Percentiles rank a stretch among this genome's conserved stretches.
Evolutionary conservation across 2,888 invertebrate species (phyloP).

Genomic region (Tortrix viridana): DNA sequence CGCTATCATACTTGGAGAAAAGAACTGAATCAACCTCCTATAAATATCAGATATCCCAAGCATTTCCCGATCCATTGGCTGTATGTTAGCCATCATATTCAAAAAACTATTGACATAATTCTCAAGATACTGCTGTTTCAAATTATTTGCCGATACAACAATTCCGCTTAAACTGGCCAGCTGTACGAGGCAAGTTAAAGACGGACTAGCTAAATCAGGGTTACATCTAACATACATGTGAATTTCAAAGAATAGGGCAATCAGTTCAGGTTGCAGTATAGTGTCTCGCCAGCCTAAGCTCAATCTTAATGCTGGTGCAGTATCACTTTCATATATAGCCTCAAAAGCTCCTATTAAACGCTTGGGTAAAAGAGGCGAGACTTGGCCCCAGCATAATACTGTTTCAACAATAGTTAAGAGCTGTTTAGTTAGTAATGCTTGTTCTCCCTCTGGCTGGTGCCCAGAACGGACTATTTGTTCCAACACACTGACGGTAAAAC

Average conservation of each 20-base stretch:
- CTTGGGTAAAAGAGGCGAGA: conserved; percentile 87
- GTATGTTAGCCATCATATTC: conserved; percentile 73
- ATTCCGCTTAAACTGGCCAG: conserved; percentile 82
- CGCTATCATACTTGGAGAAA: conserved; percentile 71
- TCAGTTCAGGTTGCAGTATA: conserved; percentile 88
- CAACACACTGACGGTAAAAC: conserved; percentile 74
- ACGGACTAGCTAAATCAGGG: conserved; percentile 90
- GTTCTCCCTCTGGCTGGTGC: conserved; percentile 78
- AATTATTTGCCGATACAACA: conserved; percentile 62
- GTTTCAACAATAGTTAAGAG: conserved; percentile 91
- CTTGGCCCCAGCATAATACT: conserved; percentile 92
- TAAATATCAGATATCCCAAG: conserved; percentile 77
- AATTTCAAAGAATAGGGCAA: conserved; percentile 91
- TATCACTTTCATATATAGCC: conserved; percentile 87
- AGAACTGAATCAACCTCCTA: conserved; percentile 74
- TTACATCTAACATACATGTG: conserved; percentile 92
- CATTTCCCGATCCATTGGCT: conserved; percentile 74
- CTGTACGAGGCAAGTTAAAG: conserved; percentile 92
- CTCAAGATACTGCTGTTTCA: conserved; percentile 75
- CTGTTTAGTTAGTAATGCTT: conserved; percentile 85
- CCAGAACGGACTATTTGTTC: conserved; percentile 75
- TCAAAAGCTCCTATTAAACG: conserved; percentile 89
- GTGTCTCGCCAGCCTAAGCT: conserved; percentile 89
- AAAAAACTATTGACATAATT: conserved; percentile 76
- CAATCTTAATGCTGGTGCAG: conserved; percentile 86